phyloP scores from a whole-genome alignment of 2,888 invertebrate genomes.

The Trachelus iudaicus region DNA sequence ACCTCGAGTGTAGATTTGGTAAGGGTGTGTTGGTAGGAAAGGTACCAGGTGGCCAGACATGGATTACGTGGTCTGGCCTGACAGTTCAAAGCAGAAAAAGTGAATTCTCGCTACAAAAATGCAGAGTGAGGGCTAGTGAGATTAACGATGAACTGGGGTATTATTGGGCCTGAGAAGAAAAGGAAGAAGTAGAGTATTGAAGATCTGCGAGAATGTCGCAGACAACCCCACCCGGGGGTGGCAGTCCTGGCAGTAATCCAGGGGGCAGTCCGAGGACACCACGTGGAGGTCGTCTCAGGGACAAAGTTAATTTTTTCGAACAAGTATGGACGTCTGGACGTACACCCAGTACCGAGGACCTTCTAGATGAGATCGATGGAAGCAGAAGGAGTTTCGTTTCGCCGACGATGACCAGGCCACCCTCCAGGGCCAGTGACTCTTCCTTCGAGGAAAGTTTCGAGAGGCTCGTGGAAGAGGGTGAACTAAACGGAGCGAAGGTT shows the following conservation, averaged over 20 bases:
- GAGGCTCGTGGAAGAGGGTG: conserved; percentile 73
- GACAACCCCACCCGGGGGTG: conserved; percentile 36
- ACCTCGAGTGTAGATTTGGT: too few species aligned
- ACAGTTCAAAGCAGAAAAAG: not conserved
- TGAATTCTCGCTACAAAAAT: not conserved
- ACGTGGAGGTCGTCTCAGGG: conserved; percentile 70
- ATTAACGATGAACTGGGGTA: not conserved
- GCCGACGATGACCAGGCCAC: conserved; percentile 57
- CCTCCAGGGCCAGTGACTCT: conserved; percentile 59
- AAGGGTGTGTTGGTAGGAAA: not conserved
- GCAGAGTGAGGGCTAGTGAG: not conserved
- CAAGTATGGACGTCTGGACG: conserved; percentile 74
- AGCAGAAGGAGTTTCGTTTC: conserved; percentile 46
- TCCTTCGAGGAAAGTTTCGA: conserved; percentile 68
- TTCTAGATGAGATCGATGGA: conserved; percentile 58
- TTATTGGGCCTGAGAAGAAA: not conserved
- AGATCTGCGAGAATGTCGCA: conserved; percentile 28
- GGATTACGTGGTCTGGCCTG: not conserved
- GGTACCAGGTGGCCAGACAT: not conserved
- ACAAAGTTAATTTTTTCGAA: conserved; percentile 84
- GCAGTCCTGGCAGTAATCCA: conserved; percentile 30
- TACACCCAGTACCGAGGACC: conserved; percentile 58
- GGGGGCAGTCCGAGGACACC: conserved; percentile 58
- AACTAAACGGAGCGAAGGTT: conserved; percentile 73
- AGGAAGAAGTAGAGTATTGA: not conserved